Conservation (phyloP, 2,888 invertebrate species). For the Orthosia gracilis region DNA sequence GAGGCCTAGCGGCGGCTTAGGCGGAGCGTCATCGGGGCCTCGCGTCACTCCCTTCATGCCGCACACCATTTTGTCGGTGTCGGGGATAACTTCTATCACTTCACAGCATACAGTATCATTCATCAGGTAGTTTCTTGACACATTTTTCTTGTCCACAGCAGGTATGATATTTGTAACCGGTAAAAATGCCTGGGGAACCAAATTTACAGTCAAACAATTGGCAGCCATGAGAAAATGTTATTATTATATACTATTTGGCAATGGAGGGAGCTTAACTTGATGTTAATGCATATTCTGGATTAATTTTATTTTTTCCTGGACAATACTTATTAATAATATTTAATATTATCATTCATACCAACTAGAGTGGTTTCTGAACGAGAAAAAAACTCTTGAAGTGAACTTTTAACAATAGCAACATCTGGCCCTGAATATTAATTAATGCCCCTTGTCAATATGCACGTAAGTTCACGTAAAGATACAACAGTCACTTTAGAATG, state of each 20-base stretch:
- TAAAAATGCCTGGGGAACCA: conserved; percentile 91
- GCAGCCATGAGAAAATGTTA: background rate
- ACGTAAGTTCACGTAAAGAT: conserved; percentile 1
- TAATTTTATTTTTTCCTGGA: background rate
- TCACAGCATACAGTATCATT: conserved; percentile 97
- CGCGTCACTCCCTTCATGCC: conserved; percentile 96
- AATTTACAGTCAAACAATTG: conserved; percentile 6
- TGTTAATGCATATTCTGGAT: background rate
- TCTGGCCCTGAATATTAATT: conserved; percentile 44
- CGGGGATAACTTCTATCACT: conserved; percentile 96
- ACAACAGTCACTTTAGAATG: conserved; percentile 21
- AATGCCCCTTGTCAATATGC: conserved; percentile 12
- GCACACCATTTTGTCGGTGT: conserved; percentile 96
- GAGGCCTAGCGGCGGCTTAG: conserved; percentile 95
- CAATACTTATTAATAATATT: background rate
- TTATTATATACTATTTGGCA: background rate
- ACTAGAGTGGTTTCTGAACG: background rate
- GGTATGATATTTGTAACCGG: conserved; percentile 94
- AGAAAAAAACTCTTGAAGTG: background rate
- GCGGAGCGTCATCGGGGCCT: conserved; percentile 93
- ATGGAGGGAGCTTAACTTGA: background rate
- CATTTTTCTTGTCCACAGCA: conserved; percentile 95
- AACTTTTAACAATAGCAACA: conserved; percentile 19
- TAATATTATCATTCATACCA: background rate
- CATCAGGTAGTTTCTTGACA: conserved; percentile 94